Evolutionary conservation across 2,888 invertebrate genomes (phyloP).

Genomic region (Petrolisthes cinctipes): DNA sequence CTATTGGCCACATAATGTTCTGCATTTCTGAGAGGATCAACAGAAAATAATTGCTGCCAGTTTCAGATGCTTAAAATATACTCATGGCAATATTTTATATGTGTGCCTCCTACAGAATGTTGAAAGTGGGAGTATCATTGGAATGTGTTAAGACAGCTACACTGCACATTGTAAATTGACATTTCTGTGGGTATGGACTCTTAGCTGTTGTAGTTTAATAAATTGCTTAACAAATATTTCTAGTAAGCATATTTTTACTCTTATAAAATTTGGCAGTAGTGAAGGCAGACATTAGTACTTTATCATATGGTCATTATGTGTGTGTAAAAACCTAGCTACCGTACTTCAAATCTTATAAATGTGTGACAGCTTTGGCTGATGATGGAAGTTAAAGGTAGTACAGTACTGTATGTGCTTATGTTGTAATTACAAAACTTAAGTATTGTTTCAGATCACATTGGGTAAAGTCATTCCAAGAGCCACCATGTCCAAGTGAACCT

Average conservation of each 20-base stretch:
- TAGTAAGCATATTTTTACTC: not conserved
- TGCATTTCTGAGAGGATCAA: not conserved
- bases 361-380: conserved; percentile 17
- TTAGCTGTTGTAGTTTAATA: not conserved
- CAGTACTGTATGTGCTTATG: not conserved
- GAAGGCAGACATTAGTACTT: conserved; percentile 1
- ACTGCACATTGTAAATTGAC: not conserved
- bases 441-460: not conserved
- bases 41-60: not conserved
- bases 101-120: not conserved
- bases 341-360: not conserved
- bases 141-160: not conserved
- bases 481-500: conserved; percentile 6
- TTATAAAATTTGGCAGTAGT: conserved; percentile 26
- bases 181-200: not conserved
- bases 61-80: too few species aligned
- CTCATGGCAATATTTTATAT: not conserved
- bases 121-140: not conserved
- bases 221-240: not conserved
- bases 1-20: too few species aligned
- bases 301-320: not conserved
- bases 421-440: not conserved
- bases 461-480: not conserved
- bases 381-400: conserved; percentile 6
- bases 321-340: conserved; percentile 18